These are phyloP conservation scores for Natator depressus DNA, from an alignment of 2,113 vertebrate species.

Conservation along the genomic window DNA sequence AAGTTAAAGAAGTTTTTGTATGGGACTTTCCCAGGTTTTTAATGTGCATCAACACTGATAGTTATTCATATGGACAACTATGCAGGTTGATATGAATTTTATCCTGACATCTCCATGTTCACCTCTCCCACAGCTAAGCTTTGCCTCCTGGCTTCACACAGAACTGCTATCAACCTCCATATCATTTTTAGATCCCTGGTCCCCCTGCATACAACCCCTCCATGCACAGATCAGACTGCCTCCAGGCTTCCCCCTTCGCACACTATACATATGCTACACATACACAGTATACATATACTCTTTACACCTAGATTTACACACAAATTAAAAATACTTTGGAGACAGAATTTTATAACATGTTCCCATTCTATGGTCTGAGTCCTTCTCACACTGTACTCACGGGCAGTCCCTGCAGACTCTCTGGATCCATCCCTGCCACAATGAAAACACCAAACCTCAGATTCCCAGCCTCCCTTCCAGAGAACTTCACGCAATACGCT, in stretches of 20 bases:
- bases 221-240: neutral
- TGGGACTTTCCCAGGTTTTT: neutral
- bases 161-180: neutral
- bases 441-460: neutral
- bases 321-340: neutral
- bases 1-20: neutral
- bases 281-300: constrained; percentile 25
- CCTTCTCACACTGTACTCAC: constrained; percentile 71
- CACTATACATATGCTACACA: neutral
- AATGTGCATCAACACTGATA: neutral
- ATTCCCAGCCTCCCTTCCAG: constrained; percentile 11
- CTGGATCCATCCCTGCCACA: constrained; percentile 75
- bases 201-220: neutral
- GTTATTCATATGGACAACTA: neutral
- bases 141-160: neutral
- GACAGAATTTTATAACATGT: neutral
- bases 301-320: neutral
- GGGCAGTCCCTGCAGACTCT: constrained; percentile 72
- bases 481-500: neutral
- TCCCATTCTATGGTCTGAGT: neutral
- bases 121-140: neutral
- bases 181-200: neutral
- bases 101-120: neutral
- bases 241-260: neutral
- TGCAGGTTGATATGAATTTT: neutral